Percentiles rank a stretch among this genome's conserved stretches.
These are phyloP conservation scores for Oscarella lobularis DNA, from an alignment of 37 sponge, comb jelly and placozoan genomes.

Conservation along the genomic window DNA sequence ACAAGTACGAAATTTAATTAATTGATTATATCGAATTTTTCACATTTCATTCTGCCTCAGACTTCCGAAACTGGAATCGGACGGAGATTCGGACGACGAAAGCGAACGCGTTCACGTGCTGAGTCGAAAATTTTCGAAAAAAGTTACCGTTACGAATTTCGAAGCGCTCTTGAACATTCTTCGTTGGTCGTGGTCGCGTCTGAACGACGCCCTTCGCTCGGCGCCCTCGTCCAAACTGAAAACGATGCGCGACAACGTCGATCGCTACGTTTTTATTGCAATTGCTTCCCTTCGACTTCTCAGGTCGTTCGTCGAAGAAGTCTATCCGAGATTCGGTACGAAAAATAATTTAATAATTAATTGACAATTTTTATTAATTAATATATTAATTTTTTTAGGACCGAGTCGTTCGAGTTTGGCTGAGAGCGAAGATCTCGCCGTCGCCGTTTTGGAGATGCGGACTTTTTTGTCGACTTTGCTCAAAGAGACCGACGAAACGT, in stretches of 20 bases:
- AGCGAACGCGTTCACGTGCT: background rate
- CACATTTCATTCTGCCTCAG: too few species aligned
- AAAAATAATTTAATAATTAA: too few species aligned
- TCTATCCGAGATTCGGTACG: too few species aligned
- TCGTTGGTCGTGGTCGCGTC: constrained; percentile 57
- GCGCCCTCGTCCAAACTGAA: background rate
- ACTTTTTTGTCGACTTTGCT: background rate
- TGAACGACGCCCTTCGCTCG: background rate
- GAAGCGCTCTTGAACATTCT: constrained; percentile 47
- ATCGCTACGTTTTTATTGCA: constrained; percentile 22
- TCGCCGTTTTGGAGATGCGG: background rate
- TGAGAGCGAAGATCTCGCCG: background rate
- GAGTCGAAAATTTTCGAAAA: background rate
- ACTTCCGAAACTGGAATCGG: too few species aligned
- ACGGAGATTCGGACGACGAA: too few species aligned
- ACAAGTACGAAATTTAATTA: too few species aligned
- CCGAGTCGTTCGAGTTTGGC: too few species aligned
- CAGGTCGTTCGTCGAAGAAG: constrained; percentile 43
- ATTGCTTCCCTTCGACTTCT: constrained; percentile 37
- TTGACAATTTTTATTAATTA: too few species aligned
- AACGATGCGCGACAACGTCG: background rate
- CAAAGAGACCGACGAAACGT: background rate
- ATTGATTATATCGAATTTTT: too few species aligned
- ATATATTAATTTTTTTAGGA: too few species aligned
- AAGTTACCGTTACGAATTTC: too few species aligned